phyloP scores from a whole-genome alignment of 2,888 invertebrate species.

The Emmelina monodactyla region DNA sequence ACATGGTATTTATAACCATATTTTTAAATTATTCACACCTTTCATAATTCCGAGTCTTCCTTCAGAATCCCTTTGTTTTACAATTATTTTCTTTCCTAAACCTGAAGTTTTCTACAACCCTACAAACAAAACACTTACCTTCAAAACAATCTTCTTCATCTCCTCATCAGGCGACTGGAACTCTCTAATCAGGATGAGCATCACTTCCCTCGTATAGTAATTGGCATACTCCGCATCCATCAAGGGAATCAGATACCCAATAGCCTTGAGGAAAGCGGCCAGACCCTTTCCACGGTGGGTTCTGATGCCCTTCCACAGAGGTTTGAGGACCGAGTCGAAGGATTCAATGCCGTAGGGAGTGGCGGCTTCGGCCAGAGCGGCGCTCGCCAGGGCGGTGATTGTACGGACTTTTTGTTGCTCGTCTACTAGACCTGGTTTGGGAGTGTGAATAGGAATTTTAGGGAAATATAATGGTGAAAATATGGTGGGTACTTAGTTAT shows the following conservation, averaged over 20 bases:
- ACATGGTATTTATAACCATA: too few species aligned
- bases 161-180: conserved; percentile 99
- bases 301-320: conserved; percentile 98
- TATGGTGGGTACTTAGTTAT: too few species aligned
- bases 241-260: conserved; percentile 97
- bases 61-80: too few species aligned
- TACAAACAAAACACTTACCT: conserved; percentile 69
- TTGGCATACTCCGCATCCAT: conserved; percentile 99
- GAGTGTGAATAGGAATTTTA: too few species aligned
- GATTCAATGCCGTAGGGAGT: conserved; percentile 99
- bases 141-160: conserved; percentile 99
- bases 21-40: too few species aligned
- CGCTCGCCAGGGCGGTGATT: conserved; percentile 97
- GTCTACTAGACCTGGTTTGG: conserved; percentile 91
- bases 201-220: conserved; percentile 99
- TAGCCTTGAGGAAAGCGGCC: conserved; percentile 99
- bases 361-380: conserved; percentile 98
- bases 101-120: too few species aligned
- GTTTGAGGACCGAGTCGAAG: conserved; percentile 98
- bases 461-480: too few species aligned
- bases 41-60: too few species aligned
- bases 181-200: conserved; percentile 96
- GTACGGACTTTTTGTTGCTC: conserved; percentile 99
- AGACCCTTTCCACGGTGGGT: conserved; percentile 91
- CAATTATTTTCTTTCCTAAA: too few species aligned